Evolutionary conservation across 1,140 invertebrate genomes (phyloP).

Genomic region (Zophobas morio): DNA sequence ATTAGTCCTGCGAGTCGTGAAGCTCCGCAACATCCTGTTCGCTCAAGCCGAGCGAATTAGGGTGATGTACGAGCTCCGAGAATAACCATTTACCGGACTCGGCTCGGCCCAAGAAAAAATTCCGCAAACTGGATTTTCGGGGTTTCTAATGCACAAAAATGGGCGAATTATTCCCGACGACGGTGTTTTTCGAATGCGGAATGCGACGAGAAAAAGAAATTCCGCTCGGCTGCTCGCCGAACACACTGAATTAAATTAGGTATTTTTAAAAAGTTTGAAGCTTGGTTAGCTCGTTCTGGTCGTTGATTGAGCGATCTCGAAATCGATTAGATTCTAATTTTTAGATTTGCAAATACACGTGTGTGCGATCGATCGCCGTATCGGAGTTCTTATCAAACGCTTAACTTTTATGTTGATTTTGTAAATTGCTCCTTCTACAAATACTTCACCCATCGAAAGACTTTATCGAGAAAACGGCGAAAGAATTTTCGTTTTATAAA

Average conservation of each 20-base stretch:
- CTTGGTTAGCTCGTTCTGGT: too few relatives aligned
- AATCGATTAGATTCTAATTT: not conserved
- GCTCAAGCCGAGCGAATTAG: slow-evolving; percentile 9
- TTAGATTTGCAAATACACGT: too few relatives aligned
- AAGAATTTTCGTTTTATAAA: too few relatives aligned
- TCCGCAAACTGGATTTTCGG: not conserved
- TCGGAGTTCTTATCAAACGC: too few relatives aligned
- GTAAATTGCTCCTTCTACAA: too few relatives aligned
- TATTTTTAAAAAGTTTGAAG: too few relatives aligned
- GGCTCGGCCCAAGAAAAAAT: not conserved
- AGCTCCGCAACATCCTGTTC: slow-evolving; percentile 2
- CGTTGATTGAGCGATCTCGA: not conserved
- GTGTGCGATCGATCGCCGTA: too few relatives aligned
- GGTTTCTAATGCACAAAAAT: slow-evolving; percentile 2
- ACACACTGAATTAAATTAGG: not conserved
- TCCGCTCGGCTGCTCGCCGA: not conserved
- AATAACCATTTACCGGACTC: slow-evolving; percentile 10
- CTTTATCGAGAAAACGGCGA: too few relatives aligned
- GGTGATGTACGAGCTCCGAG: slow-evolving; percentile 7
- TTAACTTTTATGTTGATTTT: too few relatives aligned
- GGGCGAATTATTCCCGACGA: not conserved
- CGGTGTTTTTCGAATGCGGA: not conserved
- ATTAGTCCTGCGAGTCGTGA: slow-evolving; percentile 16
- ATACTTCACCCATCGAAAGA: too few relatives aligned
- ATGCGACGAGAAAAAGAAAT: not conserved